Percentiles rank a stretch among this genome's conserved stretches.
phyloP scores from a whole-genome alignment of 2,797 vertebrate genomes.

The Bryconaethiops microstoma region DNA sequence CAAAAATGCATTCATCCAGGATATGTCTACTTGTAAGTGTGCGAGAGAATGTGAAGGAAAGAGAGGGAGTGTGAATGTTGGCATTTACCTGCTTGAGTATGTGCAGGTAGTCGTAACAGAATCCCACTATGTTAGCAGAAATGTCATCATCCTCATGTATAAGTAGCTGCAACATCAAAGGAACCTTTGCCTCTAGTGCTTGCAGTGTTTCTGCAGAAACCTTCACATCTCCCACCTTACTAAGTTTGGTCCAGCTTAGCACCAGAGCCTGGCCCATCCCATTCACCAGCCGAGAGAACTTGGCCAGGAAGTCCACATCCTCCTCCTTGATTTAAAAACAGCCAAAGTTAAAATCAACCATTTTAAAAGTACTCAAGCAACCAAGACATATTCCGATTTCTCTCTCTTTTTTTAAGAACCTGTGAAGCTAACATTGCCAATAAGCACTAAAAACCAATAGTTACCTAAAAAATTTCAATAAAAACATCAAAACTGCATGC shows the following conservation, averaged over 20 bases:
- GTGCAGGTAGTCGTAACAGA: slow-evolving; percentile 98
- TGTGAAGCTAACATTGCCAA: too few species aligned
- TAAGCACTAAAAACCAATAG: too few species aligned
- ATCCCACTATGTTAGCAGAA: slow-evolving; percentile 93
- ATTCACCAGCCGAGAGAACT: slow-evolving; percentile 95
- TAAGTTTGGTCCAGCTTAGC: slow-evolving; percentile 93
- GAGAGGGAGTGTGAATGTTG: too few species aligned
- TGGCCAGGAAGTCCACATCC: slow-evolving; percentile 97
- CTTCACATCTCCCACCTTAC: slow-evolving; percentile 85
- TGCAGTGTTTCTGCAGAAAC: slow-evolving; percentile 85
- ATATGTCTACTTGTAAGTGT: not conserved
- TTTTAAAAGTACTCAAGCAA: too few species aligned
- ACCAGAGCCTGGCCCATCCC: slow-evolving; percentile 98
- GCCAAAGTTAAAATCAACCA: too few species aligned
- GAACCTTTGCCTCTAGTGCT: slow-evolving; percentile 90
- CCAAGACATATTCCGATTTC: too few species aligned
- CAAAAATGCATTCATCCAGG: not conserved
- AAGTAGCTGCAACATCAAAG: slow-evolving; percentile 90
- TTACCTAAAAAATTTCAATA: too few species aligned
- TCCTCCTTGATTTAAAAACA: slow-evolving; percentile 80
- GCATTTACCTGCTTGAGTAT: slow-evolving; percentile 92
- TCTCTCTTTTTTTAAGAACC: too few species aligned
- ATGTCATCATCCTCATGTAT: slow-evolving; percentile 97
- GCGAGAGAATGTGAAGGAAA: not conserved
- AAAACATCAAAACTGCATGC: too few species aligned